Evolutionary conservation across 2,888 invertebrate genomes (phyloP).

Genomic region (Lacanobia oleracea): DNA sequence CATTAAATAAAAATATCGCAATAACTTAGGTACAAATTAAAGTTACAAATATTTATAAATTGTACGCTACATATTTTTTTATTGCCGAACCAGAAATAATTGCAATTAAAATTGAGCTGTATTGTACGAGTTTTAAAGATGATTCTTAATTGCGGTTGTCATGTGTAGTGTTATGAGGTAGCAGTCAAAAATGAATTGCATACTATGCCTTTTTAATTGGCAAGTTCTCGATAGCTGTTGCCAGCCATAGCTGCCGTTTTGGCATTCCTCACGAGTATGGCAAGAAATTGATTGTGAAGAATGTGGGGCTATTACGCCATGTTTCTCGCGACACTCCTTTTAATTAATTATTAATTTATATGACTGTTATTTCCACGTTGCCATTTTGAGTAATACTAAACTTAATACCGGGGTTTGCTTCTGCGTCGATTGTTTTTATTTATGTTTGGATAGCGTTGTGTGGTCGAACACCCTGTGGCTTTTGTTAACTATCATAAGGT

Average conservation of each 20-base stretch:
- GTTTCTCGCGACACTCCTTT: constrained; percentile 67
- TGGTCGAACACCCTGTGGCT: constrained; percentile 39
- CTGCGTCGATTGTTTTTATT: constrained; percentile 30
- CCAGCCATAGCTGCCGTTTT: constrained; percentile 49
- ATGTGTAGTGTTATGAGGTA: constrained; percentile 45
- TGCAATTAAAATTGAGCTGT: constrained; percentile 40
- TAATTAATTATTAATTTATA: constrained; percentile 75
- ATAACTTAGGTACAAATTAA: constrained; percentile 51
- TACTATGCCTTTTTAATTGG: constrained; percentile 72
- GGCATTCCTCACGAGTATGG: constrained; percentile 54
- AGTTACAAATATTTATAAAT: constrained; percentile 51
- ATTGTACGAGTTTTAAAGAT: constrained; percentile 8
- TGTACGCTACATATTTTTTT: constrained; percentile 30
- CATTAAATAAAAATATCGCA: constrained; percentile 34
- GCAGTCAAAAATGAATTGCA: constrained; percentile 73
- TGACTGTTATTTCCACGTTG: constrained; percentile 57
- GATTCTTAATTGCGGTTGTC: constrained; percentile 32
- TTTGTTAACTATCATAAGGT: background rate
- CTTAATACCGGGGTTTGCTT: constrained; percentile 43
- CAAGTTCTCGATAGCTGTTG: constrained; percentile 65
- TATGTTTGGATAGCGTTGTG: constrained; percentile 26
- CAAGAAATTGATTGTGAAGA: constrained; percentile 77
- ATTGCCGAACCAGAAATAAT: background rate
- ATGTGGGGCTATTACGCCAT: constrained; percentile 74
- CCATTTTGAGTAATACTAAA: constrained; percentile 50